Conservation (phyloP, 2,113 vertebrate species). For the human (Homo sapiens) region DNA sequence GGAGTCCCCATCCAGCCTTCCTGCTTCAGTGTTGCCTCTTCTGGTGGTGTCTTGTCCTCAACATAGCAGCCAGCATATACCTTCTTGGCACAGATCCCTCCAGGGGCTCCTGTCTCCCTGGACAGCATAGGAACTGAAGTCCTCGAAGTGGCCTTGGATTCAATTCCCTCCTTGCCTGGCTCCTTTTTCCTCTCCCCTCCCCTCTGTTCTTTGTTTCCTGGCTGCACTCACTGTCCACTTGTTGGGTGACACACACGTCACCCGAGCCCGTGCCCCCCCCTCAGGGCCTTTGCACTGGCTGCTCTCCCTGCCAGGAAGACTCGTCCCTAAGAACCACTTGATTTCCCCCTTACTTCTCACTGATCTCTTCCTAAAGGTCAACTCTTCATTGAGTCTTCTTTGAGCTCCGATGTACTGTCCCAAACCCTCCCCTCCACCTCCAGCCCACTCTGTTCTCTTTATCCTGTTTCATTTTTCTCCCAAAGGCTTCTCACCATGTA, state of each 20-base stretch:
- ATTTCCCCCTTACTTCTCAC: neutral
- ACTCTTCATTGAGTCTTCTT: neutral
- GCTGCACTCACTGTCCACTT: neutral
- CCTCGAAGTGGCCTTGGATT: neutral
- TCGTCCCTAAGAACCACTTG: neutral
- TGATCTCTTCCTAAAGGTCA: neutral
- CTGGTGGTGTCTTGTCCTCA: neutral
- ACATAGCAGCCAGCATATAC: neutral
- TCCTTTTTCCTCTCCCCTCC: neutral
- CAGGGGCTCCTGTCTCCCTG: neutral
- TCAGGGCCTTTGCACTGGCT: neutral
- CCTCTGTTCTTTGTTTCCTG: neutral
- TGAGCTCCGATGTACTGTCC: neutral
- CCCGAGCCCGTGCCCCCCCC: neutral
- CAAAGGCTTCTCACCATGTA: neutral
- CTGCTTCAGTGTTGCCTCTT: neutral
- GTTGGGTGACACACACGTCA: neutral
- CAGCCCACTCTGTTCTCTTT: neutral
- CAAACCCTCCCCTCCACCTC: neutral
- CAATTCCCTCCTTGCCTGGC: neutral
- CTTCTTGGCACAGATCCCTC: neutral
- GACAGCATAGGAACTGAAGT: neutral
- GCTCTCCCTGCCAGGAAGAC: neutral
- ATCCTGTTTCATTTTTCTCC: neutral
- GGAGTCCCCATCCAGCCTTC: neutral